phyloP scores from a whole-genome alignment of 53 echinoderm and acorn worm species.

The Holothuria scabra region DNA sequence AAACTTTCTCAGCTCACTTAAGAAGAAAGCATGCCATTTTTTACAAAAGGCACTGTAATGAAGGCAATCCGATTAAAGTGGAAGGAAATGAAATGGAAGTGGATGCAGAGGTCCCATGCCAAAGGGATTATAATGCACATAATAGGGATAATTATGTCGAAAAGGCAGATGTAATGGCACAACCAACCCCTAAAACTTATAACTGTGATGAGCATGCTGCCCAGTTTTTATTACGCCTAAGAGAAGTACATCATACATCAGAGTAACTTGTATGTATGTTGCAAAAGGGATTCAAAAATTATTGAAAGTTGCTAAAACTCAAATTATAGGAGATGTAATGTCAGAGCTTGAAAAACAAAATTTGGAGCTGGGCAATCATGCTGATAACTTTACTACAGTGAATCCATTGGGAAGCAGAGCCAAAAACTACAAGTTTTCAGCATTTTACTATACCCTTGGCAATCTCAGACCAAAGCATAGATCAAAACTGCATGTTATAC shows the following conservation, averaged over 20 bases:
- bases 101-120: background rate
- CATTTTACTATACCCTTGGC: constrained; percentile 34
- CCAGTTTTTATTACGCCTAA: constrained; percentile 9
- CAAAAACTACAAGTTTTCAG: constrained; percentile 36
- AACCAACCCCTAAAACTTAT: background rate
- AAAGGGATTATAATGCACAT: background rate
- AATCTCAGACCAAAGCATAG: constrained; percentile 35
- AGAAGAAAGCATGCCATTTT: background rate
- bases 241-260: constrained; percentile 13
- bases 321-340: background rate
- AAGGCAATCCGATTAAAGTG: background rate
- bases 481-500: constrained; percentile 36
- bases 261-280: background rate
- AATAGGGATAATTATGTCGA: background rate
- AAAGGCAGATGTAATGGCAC: background rate
- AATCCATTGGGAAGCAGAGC: constrained; percentile 31
- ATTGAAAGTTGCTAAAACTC: background rate
- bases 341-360: background rate
- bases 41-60: background rate
- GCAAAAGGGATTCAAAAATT: background rate
- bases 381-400: constrained; percentile 11
- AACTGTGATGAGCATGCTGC: constrained; percentile 9
- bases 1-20: background rate
- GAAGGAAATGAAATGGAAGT: background rate
- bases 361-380: background rate